Base-by-base conservation (phyloP, 2,888 invertebrate genomes). In the Zele albiditarsus region DNA sequence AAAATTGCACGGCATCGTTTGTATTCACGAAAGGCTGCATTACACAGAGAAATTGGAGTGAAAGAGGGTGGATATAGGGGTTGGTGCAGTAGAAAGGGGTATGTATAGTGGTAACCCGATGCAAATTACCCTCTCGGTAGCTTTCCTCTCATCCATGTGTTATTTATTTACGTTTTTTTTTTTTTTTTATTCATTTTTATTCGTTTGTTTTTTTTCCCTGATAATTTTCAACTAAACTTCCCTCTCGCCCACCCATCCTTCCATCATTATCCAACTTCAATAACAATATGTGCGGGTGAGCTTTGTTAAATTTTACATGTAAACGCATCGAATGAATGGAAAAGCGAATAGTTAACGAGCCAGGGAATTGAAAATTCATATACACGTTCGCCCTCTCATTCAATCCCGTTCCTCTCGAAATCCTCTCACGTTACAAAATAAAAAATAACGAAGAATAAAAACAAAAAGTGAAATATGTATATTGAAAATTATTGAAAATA, bases 241-340 rank as follows among this genome's bases (percentile, higher is more conserved):
- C 53, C 20, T 6, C 23, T 8, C 53, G 6, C 23, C n/a, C n/a
- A 69, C 69, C 25, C 69, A 20, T 20, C 5, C 20, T 53, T 10
- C 8, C 20, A 53, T 53, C 53, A 53, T 53, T n/a, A 46, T 46
- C 8, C 53, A 53, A 53, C 53, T 20, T 20, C 53, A 20, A 53
- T 20, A 42, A 73, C 38, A 57, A 58, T 58, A 69, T 31, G 58
- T 46, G 49, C 66, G 66, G 20, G 31, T 42, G 49, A 66, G 65
- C 75, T 78, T 79, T 76, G 78, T 78, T 78, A 71, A 78, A 79
- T 79, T 78, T 78, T 73, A 72, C 77, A 77, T 77, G 75, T 75
- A 78, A 77, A 77, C 70, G 62, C 73, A 63, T 70, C 25, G 14
- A 69, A 68, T 53, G 53, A n/a, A 53, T 53, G 58, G 25, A 70